These are phyloP conservation scores for Condylura cristata DNA, from an alignment of 2,113 vertebrate genomes.

Conservation along the genomic window DNA sequence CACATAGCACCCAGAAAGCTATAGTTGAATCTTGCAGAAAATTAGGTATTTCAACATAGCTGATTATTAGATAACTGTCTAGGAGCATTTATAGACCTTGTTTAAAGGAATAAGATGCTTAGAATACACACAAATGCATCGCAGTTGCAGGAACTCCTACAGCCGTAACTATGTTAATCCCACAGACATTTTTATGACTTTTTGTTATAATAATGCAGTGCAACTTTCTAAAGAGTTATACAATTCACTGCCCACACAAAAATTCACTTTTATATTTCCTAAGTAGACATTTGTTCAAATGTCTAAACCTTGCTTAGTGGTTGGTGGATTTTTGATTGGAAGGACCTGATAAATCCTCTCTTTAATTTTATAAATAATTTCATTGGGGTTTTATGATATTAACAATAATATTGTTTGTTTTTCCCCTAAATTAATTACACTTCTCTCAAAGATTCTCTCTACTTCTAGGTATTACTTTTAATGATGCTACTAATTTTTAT, in stretches of 20 bases:
- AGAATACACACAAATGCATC: background rate
- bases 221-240: conserved; percentile 59
- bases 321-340: conserved; percentile 48
- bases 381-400: background rate
- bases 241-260: conserved; percentile 46
- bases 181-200: conserved; percentile 69
- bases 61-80: background rate
- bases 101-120: conserved; percentile 23
- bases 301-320: background rate
- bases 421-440: background rate
- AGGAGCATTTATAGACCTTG: background rate
- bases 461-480: conserved; percentile 1
- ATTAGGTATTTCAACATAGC: background rate
- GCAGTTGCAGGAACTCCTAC: conserved; percentile 62
- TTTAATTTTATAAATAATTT: background rate
- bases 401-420: background rate
- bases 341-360: background rate
- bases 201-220: background rate
- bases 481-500: conserved; percentile 44
- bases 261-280: conserved; percentile 42
- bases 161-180: conserved; percentile 67
- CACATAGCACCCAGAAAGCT: background rate
- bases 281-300: background rate
- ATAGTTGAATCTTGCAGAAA: background rate
- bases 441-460: background rate